Evolutionary conservation across 2,113 vertebrate species (phyloP).

Genomic region (Aldabrachelys gigantea): DNA sequence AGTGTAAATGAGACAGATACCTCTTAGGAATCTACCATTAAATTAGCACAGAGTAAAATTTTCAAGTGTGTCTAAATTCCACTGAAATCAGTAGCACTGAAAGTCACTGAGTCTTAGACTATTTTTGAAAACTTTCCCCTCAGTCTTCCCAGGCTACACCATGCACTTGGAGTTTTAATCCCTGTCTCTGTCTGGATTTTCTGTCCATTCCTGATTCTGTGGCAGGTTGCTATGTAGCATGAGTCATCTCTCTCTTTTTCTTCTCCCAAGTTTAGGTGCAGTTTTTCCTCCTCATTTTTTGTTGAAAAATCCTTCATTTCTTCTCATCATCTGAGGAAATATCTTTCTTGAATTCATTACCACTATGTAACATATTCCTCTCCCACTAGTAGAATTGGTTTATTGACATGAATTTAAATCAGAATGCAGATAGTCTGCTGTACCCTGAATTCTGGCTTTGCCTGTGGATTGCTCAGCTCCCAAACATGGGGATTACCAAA

Average conservation of each 20-base stretch:
- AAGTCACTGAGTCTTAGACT: background rate
- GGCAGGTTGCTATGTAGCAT: background rate
- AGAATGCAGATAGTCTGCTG: background rate
- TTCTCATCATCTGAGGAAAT: background rate
- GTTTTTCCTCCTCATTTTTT: background rate
- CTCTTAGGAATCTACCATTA: background rate
- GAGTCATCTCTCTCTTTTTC: background rate
- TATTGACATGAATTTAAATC: background rate
- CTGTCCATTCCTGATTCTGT: background rate
- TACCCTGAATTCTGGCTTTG: background rate
- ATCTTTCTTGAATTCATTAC: background rate
- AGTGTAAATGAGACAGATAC: background rate
- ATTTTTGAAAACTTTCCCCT: background rate
- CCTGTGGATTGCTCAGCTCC: background rate
- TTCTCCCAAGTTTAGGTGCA: background rate
- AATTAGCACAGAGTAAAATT: background rate
- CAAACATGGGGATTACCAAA: background rate
- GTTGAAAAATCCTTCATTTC: rapidly evolving
- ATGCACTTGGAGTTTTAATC: background rate
- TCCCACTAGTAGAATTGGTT: background rate
- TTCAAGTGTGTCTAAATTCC: background rate
- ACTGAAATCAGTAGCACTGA: rapidly evolving
- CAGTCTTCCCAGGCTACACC: background rate
- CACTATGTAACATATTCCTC: background rate
- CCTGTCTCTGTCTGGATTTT: background rate